phyloP scores from a whole-genome alignment of 2,113 vertebrate genomes.

The Albula goreensis region DNA sequence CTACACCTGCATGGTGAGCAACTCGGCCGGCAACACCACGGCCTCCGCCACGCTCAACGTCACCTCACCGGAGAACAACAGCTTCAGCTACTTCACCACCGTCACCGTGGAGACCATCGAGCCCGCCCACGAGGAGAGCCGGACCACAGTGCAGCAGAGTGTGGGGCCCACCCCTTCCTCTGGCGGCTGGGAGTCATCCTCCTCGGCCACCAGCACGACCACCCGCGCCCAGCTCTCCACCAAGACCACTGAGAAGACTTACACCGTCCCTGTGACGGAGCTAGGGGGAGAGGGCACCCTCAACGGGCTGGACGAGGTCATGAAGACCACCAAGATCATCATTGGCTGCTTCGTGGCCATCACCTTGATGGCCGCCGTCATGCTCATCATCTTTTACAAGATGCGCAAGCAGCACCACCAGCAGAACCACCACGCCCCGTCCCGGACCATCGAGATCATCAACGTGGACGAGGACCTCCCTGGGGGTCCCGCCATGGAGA shows the following conservation, averaged over 20 bases:
- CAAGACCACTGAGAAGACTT: conserved; percentile 88
- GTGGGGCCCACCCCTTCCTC: conserved; percentile 87
- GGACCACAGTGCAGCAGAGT: conserved; percentile 84
- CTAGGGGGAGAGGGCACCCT: conserved; percentile 77
- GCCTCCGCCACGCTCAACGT: conserved; percentile 96
- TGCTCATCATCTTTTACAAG: conserved; percentile 99
- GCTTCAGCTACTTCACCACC: conserved; percentile 96
- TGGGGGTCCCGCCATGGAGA: conserved; percentile 87
- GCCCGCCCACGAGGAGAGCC: conserved; percentile 88
- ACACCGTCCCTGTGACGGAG: conserved; percentile 89
- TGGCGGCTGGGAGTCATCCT: conserved; percentile 84
- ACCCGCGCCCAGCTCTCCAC: conserved; percentile 83
- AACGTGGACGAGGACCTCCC: conserved; percentile 97
- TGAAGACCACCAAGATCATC: conserved; percentile 99
- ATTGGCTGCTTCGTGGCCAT: conserved; percentile 99
- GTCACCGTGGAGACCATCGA: conserved; percentile 98
- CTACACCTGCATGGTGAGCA: conserved; percentile 98
- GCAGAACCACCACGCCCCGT: conserved; percentile 92
- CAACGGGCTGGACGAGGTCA: conserved; percentile 95
- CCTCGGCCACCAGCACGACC: conserved; percentile 76
- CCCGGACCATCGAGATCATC: conserved; percentile 96
- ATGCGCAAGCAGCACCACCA: conserved; percentile 99
- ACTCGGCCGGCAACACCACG: conserved; percentile 96
- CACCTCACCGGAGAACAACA: conserved; percentile 86
- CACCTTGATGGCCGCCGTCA: conserved; percentile 98